Base-by-base conservation (phyloP, 2,797 vertebrate genomes). In the Lophotriccus pileatus region DNA sequence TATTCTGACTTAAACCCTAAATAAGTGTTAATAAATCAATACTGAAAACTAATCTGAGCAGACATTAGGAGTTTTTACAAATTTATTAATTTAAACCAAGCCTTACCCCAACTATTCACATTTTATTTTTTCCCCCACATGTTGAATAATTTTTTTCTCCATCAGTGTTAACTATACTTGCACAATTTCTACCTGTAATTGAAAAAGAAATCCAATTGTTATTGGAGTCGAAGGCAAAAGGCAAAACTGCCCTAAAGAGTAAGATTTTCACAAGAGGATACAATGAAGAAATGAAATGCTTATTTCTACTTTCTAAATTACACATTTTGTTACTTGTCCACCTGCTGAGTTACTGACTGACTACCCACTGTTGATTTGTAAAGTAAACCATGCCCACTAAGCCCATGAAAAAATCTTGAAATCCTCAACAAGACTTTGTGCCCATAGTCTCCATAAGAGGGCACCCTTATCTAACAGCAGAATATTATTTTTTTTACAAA, bases 381-480 rank as follows among this genome's bases (percentile, higher is more conserved):
- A 84, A 87, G 50, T 43, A 73, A 87, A 55, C 10, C 3, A 11
- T 30, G 25, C 20, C 12, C 41, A 34, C 4, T 23, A 43, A 80
- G 4, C 17, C 18, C 15, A 5, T 43, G 3, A 50, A 44, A 30
- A 62, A 8, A 7, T 5, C 22, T 32, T 53, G n/a, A 18, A 32
- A 84, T 63, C 14, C 34, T 76, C 34, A 39, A n/a, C 15, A 63
- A 56, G 23, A 37, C 27, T 46, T 60, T 14, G 60, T 79, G 69
- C 14, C 59, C n/a, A 64, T 23, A 64, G 15, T 21, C 23, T 88
- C 94, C 94, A 49, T 83, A 49, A 92, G 95, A 93, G 89, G 95
- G 88, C 85, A 93, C 14, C 66, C 81, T 80, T 74, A 89, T 37
- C 80, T 86, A 83, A 93, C 56, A 88, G 72, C 77, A 64, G 30